Base-by-base conservation (phyloP, 1,140 invertebrate species). In the Cydia pomonella region DNA sequence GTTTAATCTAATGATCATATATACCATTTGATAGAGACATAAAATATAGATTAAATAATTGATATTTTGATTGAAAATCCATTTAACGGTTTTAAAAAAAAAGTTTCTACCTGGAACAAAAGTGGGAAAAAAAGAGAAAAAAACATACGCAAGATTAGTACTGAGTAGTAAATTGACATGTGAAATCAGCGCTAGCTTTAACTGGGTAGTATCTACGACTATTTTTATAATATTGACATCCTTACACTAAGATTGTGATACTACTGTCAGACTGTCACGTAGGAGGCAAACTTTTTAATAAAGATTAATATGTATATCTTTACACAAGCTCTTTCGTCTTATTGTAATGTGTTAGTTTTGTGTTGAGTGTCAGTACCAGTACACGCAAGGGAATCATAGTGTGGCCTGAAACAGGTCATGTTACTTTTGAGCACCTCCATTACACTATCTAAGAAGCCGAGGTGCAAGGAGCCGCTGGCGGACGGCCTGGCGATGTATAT, bases 401-500 rank as follows among this genome's bases (percentile, higher is more conserved):
- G 63, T 69, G 13, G 13, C 63, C n/a, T 69, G 16, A 69, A 69
- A 69, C 64, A 69, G 64, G 64, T 69, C 29, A 69, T 69, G 64
- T 69, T 69, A 69, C 64, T 69, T 69, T 69, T 69, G 64, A 69
- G 64, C 64, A 69, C 64, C 64, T 33, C 2, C 64, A 69, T 69
- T 33, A 69, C 18, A 41, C 64, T 18, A 33, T 69, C 29, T 21
- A 38, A 77, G 76, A 72, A 69, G 75, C 75, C 73, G 41, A 71
- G 69, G 74, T 74, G 69, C 73, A 73, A 59, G 53, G 53, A 18
- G 47, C 47, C 7, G 47, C 77, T 63, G 69, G 77, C 41, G 38
- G 73, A n/a, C 47, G 21, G 53, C 59, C 50, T 6, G 74, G 75
- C 62, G 63, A 72, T 73, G 75, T 76, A 79, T 77, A 79, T 79